Base-by-base conservation (phyloP, 2,113 vertebrate genomes). In the Chaetura pelagica region DNA sequence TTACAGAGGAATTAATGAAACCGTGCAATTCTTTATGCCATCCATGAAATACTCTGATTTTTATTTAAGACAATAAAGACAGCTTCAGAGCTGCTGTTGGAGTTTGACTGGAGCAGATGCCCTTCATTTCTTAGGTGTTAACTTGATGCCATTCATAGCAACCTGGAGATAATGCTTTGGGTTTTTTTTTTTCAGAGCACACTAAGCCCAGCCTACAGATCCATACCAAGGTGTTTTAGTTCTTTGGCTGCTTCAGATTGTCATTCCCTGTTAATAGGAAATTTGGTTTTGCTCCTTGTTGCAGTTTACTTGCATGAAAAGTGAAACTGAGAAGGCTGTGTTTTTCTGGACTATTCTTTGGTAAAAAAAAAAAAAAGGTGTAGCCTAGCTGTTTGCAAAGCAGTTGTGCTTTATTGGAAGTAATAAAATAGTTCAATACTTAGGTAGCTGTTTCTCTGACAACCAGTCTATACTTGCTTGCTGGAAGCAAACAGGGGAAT, bases 321-420 rank as follows among this genome's bases (percentile, higher is more conserved):
- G 58, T 35, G 38, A 58, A 34, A 69, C 27, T 12, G 34, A 61
- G 26, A 22, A 30, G 4, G 8, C 3, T 5, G 11, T 10, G 17
- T 52, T 52, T 22, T 72, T 32, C 52, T 82, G 17, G 66, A 74
- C 55, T 48, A 6, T 93, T 77, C 75, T 87, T 88, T 58, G 44
- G 26, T 15, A 71, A 80, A 63, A 42, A 42, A 14, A 13, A 42
- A 71, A 80, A 63, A 42, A 42, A 14, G 40, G 40, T 42, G 40
- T 79, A 75, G 44, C 80, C 82, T 71, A 64, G 72, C 68, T 94
- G 76, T 95, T 93, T 86, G 64, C 79, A 88, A 78, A 88, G 79
- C 61, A 84, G 1, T 78, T 86, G 57, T 92, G 64, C 85, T 96
- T 92, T 94, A 88, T 46, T 92, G 64, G 75, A 93, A 90, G 90